phyloP scores from a whole-genome alignment of 2,888 invertebrate genomes.

The Cremastinae sp. region DNA sequence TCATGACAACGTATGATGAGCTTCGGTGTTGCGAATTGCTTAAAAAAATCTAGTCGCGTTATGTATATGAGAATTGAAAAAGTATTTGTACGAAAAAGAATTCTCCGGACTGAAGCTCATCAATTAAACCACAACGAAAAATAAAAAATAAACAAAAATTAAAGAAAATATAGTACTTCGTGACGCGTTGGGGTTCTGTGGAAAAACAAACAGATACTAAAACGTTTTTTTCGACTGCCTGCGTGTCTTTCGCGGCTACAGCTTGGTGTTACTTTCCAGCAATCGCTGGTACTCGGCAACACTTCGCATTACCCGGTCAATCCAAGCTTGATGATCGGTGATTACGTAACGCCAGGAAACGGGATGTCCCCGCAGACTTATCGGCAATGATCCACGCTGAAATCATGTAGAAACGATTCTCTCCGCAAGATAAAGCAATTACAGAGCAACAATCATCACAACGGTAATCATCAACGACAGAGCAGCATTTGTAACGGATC shows the following conservation, averaged over 20 bases:
- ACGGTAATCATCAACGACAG: constrained; percentile 61
- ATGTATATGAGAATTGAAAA: no score
- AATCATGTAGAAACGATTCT: constrained; percentile 69
- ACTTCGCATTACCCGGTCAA: constrained; percentile 85
- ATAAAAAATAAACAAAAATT: constrained; percentile 6
- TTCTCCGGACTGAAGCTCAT: constrained; percentile 59
- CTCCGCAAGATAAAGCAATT: constrained; percentile 71
- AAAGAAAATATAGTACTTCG: constrained; percentile 37
- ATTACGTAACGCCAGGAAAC: constrained; percentile 85
- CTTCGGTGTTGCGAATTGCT: constrained; percentile 58
- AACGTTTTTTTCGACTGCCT: constrained; percentile 69
- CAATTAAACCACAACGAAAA: constrained; percentile 27
- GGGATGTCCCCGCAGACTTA: constrained; percentile 79
- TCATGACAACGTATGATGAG: constrained; percentile 58
- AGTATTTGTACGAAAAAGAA: constrained; percentile 34
- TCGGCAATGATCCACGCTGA: constrained; percentile 77
- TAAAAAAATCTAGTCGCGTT: no score
- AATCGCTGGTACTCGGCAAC: constrained; percentile 83
- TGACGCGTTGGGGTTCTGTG: constrained; percentile 43
- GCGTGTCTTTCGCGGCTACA: constrained; percentile 77
- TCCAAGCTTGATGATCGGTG: constrained; percentile 88
- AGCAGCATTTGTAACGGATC: constrained; percentile 41
- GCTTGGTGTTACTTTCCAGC: constrained; percentile 80
- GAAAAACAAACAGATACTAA: constrained; percentile 72
- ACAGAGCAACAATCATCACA: constrained; percentile 60